These are phyloP conservation scores for Cepphus grylle DNA, from an alignment of 2,113 vertebrate species.

Conservation along the genomic window DNA sequence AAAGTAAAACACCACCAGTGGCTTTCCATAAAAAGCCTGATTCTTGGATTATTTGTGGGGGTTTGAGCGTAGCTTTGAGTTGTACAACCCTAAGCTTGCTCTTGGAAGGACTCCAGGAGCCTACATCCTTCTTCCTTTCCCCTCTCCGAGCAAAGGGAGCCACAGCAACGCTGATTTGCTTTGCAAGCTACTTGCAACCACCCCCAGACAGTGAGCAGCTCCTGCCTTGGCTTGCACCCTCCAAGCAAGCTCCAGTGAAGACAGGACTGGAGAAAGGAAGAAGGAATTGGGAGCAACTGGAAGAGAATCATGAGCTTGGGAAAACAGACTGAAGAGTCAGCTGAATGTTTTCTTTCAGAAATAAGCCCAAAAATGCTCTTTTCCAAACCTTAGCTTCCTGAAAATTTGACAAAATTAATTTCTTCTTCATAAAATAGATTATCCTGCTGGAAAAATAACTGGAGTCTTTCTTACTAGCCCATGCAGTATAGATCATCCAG, in stretches of 20 bases:
- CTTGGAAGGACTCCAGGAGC: not conserved
- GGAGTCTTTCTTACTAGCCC: not conserved
- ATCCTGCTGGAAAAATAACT: not conserved
- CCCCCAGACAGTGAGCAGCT: not conserved
- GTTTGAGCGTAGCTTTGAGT: not conserved
- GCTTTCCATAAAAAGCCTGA: not conserved
- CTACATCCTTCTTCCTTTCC: not conserved
- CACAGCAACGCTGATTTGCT: not conserved
- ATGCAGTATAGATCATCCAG: not conserved
- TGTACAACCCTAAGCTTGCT: not conserved
- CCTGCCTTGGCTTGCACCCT: not conserved
- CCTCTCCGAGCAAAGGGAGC: not conserved
- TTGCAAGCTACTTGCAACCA: not conserved
- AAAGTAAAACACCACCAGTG: conserved; percentile 17
- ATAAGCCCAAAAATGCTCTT: not conserved
- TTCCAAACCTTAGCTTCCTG: not conserved
- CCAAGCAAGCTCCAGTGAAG: not conserved
- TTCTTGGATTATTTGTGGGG: not conserved
- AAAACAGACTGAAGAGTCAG: not conserved
- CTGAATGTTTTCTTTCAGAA: not conserved
- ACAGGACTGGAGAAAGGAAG: not conserved
- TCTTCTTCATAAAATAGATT: not conserved
- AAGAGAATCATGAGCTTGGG: not conserved
- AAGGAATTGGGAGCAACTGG: not conserved
- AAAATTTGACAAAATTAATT: not conserved